Evolutionary conservation across 1,140 invertebrate genomes (phyloP), one percentile per base, ranked within the genome.

Genomic region (Himalopsyche phryganea): DNA sequence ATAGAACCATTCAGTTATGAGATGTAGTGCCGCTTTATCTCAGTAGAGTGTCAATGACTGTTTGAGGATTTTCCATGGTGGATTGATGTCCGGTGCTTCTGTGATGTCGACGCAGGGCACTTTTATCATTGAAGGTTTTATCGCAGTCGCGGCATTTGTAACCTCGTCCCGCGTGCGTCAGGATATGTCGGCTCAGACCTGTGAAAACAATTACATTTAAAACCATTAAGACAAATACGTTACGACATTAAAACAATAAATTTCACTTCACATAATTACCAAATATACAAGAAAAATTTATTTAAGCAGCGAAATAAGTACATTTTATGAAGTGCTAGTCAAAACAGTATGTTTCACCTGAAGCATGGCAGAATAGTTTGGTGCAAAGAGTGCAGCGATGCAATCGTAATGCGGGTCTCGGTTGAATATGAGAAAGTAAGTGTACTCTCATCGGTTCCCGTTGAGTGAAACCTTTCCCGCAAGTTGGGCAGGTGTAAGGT

Each of bases 401-500:
- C 40, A 85, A 66, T 32, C 80, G 76, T 13, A 85, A 80, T 38
- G 80, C 72, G 1, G 82, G 81, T 45, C 78, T 73, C 6, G 80
- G 70, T 65, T 80, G 73, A 56, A 82, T 74, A 71, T 87, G 84
- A 11, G 79, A 72, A 6, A 82, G 74, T 66, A 83, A 80, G 66
- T 89, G 87, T 7, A 83, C 76, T 42, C 77, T 75, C 1, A 89
- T 71, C 10, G 85, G 82, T 63, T 83, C 82, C 40, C 85, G 83
- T 68, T 88, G 86, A 1, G 85, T 86, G 68, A 88, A 89, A 45
- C 84, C 84, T 65, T 90, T 86, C 0, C 80, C 73, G 68, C 92
- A 94, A 58, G 83, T 81, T 35, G 83, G 78, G 69, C 91, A 93
- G 66, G 84, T 83, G 73, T 88, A 90, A 0, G 91, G 92, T 67